Conservation (phyloP, 2,797 vertebrate species). For the Chelmon rostratus region DNA sequence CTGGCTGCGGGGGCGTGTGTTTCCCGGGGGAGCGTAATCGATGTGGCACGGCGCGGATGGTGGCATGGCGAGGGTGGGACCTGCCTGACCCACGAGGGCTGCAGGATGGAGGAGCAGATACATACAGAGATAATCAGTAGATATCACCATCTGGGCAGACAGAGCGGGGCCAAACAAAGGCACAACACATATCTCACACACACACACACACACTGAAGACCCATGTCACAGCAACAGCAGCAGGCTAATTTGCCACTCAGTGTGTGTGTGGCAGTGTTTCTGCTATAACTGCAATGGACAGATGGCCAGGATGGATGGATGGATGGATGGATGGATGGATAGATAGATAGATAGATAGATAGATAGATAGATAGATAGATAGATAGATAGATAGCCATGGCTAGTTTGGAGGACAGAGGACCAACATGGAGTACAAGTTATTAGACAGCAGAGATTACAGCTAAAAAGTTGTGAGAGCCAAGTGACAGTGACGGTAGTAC, state of each 20-base stretch:
- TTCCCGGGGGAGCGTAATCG: conserved; percentile 49
- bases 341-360: conserved; percentile 20
- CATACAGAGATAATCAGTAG: conserved; percentile 60
- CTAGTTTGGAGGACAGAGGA: too few species aligned
- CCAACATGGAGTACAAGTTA: too few species aligned
- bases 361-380: conserved; percentile 28
- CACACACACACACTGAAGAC: conserved; percentile 24
- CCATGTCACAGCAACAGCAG: conserved; percentile 52
- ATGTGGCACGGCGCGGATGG: conserved; percentile 63
- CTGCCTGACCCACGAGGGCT: conserved; percentile 29
- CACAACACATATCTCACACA: conserved; percentile 40
- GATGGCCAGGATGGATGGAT: not conserved
- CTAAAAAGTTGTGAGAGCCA: too few species aligned
- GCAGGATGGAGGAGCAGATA: conserved; percentile 46
- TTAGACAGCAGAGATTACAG: too few species aligned
- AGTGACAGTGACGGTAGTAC: too few species aligned
- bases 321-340: conserved; percentile 17
- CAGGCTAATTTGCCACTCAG: conserved; percentile 65
- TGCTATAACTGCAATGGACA: conserved; percentile 48
- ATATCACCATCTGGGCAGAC: conserved; percentile 75
- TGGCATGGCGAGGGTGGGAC: conserved; percentile 40
- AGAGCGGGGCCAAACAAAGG: conserved; percentile 60
- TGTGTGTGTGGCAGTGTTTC: conserved; percentile 65
- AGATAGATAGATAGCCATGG: too few species aligned
- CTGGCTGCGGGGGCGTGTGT: conserved; percentile 36